Evolutionary conservation across 2,888 invertebrate species (phyloP).

Genomic region (Monoplex corrugatus): DNA sequence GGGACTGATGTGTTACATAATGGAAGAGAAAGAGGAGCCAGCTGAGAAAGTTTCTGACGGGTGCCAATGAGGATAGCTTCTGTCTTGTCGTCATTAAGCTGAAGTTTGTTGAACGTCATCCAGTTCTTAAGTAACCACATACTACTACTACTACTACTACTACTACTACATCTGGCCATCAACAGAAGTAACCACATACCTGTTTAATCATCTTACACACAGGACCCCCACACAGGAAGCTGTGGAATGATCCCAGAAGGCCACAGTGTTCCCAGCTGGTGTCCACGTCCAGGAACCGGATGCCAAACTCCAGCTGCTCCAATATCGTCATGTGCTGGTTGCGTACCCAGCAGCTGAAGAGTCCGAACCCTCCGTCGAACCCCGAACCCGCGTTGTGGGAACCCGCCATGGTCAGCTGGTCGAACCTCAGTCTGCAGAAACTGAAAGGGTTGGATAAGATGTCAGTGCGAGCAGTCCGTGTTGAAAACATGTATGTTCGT

Average conservation of each 20-base stretch:
- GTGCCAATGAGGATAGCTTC: no score
- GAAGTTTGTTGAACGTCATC: no score
- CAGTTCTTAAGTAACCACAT: no score
- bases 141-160: no score
- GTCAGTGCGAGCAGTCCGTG: no score
- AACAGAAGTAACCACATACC: not conserved
- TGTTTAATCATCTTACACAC: conserved; percentile 56
- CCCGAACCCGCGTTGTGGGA: conserved; percentile 57
- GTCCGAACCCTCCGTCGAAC: conserved; percentile 55
- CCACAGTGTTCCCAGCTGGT: conserved; percentile 54
- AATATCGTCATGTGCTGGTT: conserved; percentile 51
- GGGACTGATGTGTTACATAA: no score
- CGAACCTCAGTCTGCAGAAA: conserved; percentile 50
- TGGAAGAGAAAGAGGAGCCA: no score
- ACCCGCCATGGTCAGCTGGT: conserved; percentile 54
- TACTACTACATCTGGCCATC: no score
- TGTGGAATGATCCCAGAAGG: conserved; percentile 53
- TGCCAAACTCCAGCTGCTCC: conserved; percentile 52
- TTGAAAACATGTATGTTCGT: no score
- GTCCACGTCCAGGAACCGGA: conserved; percentile 57
- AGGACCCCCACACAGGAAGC: conserved; percentile 52
- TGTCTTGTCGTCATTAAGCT: no score
- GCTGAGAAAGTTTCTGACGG: no score
- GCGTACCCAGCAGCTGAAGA: conserved; percentile 55
- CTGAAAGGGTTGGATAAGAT: no score